phyloP scores from a whole-genome alignment of 2,113 vertebrate genomes.

The Coptodon rendalli region DNA sequence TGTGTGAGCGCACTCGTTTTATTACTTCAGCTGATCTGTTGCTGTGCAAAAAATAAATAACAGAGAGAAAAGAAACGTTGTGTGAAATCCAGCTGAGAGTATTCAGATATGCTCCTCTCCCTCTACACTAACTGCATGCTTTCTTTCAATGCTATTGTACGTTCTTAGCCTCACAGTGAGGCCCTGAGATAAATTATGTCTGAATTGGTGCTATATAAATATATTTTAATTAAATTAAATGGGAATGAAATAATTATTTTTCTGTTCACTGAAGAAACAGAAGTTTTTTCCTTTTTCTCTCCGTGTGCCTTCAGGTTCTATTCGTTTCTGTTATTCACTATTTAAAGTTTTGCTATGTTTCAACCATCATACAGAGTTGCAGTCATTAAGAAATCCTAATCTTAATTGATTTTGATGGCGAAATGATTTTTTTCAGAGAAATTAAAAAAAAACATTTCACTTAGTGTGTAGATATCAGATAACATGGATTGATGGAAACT shows the following conservation, averaged over 20 bases:
- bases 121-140: background rate
- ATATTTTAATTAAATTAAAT: background rate
- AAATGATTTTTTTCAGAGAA: background rate
- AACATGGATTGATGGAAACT: rapidly evolving
- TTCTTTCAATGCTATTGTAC: background rate
- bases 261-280: background rate
- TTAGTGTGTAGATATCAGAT: background rate
- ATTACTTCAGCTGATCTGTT: background rate
- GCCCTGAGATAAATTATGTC: background rate
- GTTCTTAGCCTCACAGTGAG: background rate
- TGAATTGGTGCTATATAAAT: background rate
- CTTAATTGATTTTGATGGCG: rapidly evolving
- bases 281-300: rapidly evolving
- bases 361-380: rapidly evolving
- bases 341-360: background rate
- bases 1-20: background rate
- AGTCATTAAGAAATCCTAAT: background rate
- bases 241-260: background rate
- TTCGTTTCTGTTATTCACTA: rapidly evolving
- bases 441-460: rapidly evolving
- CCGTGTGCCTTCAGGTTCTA: background rate
- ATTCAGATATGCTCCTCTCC: background rate
- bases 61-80: background rate
- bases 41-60: background rate
- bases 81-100: background rate